Base-by-base conservation (phyloP, 2,888 invertebrate genomes). In the Philhelius pedissequus region DNA sequence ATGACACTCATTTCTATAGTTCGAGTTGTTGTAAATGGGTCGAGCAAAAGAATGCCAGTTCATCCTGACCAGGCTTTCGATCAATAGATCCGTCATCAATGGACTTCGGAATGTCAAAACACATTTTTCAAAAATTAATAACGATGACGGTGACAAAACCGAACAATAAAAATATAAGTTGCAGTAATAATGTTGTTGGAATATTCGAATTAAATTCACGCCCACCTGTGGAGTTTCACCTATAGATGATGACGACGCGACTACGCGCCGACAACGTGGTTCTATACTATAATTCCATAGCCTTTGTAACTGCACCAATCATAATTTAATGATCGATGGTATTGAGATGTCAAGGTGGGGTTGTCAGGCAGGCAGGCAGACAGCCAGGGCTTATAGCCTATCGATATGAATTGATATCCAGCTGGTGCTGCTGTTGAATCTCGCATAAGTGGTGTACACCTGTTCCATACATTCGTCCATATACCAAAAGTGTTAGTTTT, bases 291-390 rank as follows among this genome's bases (percentile, higher is more conserved):
- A 38, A 45, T 64, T 48, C 43, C 40, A 27, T n/a, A 43, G 11
- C 54, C 58, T 75, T 73, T 70, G 74, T 70, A 70, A 70, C 83
- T 79, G 74, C 70, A 76, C 52, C 60, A 60, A 66, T 75, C 60
- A 84, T 76, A 84, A 68, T 79, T 83, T 56, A 48, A 38, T 84
- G 84, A 84, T 79, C 75, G 76, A 84, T 84, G 71, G 70, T 80
- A 84, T 68, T 84, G 76, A 78, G 68, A 50, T 75, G 69, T 71
- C 45, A 25, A 64, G 62, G 54, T 45, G 45, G 45, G 74, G 60
- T 54, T 66, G 60, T 54, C 54, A 50, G 54, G 30, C 68, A 22
- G 38, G 66, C 70, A 69, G 18, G 58, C 56, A 68, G n/a, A n/a
- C n/a, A 30, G 58, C 66, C 66, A 58, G 40, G 58, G 54, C 70